Evolutionary conservation across 2,888 invertebrate species (phyloP).

Genomic region (Cryptocheilus praepositus): DNA sequence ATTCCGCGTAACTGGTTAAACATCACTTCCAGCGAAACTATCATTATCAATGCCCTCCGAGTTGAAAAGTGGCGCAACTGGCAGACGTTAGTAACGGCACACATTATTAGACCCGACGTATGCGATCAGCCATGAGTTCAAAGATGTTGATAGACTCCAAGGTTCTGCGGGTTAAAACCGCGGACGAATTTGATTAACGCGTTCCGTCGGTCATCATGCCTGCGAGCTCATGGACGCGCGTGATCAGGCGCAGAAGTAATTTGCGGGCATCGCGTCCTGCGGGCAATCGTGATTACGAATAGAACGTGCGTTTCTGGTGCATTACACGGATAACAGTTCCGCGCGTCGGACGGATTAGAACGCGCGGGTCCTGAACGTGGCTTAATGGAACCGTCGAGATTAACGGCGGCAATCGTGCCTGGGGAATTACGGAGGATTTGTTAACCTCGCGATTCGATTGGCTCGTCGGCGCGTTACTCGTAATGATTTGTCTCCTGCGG

Average conservation of each 20-base stretch:
- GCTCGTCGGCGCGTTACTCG: slow-evolving; percentile 6
- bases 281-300: slow-evolving; percentile 1
- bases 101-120: too few relatives aligned
- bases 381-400: slow-evolving; percentile 46
- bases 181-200: background rate
- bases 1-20: too few relatives aligned
- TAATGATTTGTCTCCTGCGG: too few relatives aligned
- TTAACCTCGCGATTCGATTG: slow-evolving; percentile 25
- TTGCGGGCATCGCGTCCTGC: background rate
- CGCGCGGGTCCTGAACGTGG: slow-evolving; percentile 11
- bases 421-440: slow-evolving; percentile 28
- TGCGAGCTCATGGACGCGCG: background rate
- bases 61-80: too few relatives aligned
- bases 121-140: too few relatives aligned
- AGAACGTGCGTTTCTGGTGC: slow-evolving; percentile 1
- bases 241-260: background rate
- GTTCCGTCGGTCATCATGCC: background rate
- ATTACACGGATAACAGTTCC: slow-evolving; percentile 29
- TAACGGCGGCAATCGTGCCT: slow-evolving; percentile 28
- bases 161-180: too few relatives aligned
- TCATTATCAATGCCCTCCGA: too few relatives aligned
- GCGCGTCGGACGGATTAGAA: slow-evolving; percentile 41
- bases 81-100: too few relatives aligned
- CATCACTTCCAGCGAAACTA: too few relatives aligned
- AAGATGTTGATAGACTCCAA: too few relatives aligned